Percentiles rank a stretch among this genome's conserved stretches.
These are phyloP conservation scores for Pteromalus puparum DNA, from an alignment of 1,140 invertebrate genomes.

Conservation along the genomic window DNA sequence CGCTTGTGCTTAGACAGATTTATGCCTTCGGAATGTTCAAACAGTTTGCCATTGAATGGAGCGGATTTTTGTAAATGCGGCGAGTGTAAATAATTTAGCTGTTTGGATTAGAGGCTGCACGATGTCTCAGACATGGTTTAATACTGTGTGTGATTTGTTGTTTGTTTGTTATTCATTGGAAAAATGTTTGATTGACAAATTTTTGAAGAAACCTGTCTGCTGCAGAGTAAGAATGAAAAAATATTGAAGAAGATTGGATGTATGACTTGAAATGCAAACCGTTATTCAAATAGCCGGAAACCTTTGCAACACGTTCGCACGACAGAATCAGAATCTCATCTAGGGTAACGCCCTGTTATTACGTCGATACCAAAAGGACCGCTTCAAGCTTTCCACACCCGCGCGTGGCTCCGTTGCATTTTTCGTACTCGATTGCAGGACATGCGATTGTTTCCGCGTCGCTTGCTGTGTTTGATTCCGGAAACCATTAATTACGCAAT, in stretches of 20 bases:
- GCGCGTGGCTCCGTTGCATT: constrained; percentile 14
- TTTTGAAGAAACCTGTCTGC: no score
- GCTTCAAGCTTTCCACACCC: constrained; percentile 32
- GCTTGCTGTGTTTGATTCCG: constrained; percentile 19
- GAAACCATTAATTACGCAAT: constrained; percentile 43
- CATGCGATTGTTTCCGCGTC: constrained; percentile 39
- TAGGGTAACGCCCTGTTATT: constrained; percentile 5
- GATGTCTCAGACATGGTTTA: no score
- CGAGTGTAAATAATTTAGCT: constrained; percentile 1
- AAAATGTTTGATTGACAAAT: not conserved
- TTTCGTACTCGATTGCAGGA: constrained; percentile 32
- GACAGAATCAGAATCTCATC: not conserved
- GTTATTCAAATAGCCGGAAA: no score
- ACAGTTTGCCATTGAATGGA: constrained; percentile 6
- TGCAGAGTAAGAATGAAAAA: no score
- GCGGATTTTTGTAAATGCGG: not conserved
- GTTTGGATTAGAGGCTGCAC: not conserved
- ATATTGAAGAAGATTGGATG: no score
- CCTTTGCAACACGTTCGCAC: no score
- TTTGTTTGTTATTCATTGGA: not conserved
- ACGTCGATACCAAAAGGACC: constrained; percentile 25
- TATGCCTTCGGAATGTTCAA: not conserved
- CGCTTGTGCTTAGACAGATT: constrained; percentile 13
- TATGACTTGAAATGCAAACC: no score
- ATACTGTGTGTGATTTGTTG: not conserved